Evolutionary conservation across 2,797 vertebrate genomes (phyloP), one percentile per base, ranked within the genome.

Genomic region (Adrianichthys oophorus): DNA sequence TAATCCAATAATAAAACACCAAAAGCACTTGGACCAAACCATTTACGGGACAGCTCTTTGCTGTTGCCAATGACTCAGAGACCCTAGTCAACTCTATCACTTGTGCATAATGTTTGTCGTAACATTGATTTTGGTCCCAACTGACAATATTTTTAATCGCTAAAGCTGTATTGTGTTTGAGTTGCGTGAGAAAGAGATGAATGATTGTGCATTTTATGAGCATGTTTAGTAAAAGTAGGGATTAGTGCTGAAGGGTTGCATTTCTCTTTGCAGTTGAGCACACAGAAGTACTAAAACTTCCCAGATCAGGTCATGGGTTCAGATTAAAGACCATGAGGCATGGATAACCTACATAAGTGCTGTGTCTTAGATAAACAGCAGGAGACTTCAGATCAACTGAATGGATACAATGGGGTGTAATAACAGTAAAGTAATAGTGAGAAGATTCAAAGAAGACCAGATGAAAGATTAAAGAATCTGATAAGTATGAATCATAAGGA

Each of bases 281-380:
- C 50, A 56, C 43, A 62, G 24, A 59, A 42, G 42, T 59, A 12
- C 48, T 72, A 72, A 68, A 44, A 53, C 44, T 66, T 72, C 57
- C 43, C 46, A 72, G 62, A 62, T 68, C 63, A 61, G 82, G 66
- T 85, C 74, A 82, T 67, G 76, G 59, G 86, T 86, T 85, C 59
- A 85, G 72, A 76, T 78, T 84, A 89, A 37, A 75, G 73, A 75
- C 64, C 58, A 56, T 78, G 87, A 87, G 62, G 85, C 83, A 79
- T 53, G 74, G 58, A 70, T 86, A 87, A 90, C 64, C 78, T 87
- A 80, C 80, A 84, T 85, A 77, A 62, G 52, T 44, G 57, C 72
- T 78, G 52, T 72, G 74, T 62, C 44, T 48, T 18, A 53, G 70
- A 51, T 67, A n/a, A 78, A 62, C 62, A 57, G 32, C 2, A 48